Evolutionary conservation across 1,140 invertebrate species (phyloP).

Genomic region (Zophobas atratus): DNA sequence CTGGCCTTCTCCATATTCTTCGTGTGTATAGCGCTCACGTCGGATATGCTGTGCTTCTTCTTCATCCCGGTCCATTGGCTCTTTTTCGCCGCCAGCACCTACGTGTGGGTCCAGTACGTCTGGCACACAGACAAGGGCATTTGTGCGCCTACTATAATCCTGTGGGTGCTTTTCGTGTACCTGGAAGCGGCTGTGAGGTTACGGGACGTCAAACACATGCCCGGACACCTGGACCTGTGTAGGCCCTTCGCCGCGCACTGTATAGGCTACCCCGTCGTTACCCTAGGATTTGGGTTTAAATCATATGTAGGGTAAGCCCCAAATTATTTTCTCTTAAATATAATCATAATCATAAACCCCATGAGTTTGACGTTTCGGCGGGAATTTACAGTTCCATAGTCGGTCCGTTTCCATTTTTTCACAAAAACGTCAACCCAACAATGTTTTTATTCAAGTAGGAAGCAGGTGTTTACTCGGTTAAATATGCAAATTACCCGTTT

Average conservation of each 20-base stretch:
- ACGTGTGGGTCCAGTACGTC: constrained; percentile 99
- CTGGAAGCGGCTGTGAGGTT: constrained; percentile 93
- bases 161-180: constrained; percentile 97
- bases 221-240: constrained; percentile 94
- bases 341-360: not conserved
- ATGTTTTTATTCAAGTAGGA: too few species aligned
- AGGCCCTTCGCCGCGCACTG: constrained; percentile 99
- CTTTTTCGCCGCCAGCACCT: constrained; percentile 98
- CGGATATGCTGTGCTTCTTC: constrained; percentile 99
- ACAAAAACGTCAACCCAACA: too few species aligned
- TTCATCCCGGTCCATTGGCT: constrained; percentile 99
- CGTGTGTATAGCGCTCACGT: constrained; percentile 97
- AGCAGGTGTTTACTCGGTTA: too few species aligned
- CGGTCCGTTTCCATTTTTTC: too few species aligned
- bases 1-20: constrained; percentile 99
- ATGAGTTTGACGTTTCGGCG: too few species aligned
- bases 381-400: too few species aligned
- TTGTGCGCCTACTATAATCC: constrained; percentile 93
- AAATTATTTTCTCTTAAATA: not conserved
- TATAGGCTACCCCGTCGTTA: constrained; percentile 97
- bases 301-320: constrained; percentile 89
- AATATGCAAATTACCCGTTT: too few species aligned
- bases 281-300: constrained; percentile 97
- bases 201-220: constrained; percentile 89
- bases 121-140: constrained; percentile 97